Conservation (phyloP, 2,888 invertebrate genomes). For the Callyntrura guangdongensis region DNA sequence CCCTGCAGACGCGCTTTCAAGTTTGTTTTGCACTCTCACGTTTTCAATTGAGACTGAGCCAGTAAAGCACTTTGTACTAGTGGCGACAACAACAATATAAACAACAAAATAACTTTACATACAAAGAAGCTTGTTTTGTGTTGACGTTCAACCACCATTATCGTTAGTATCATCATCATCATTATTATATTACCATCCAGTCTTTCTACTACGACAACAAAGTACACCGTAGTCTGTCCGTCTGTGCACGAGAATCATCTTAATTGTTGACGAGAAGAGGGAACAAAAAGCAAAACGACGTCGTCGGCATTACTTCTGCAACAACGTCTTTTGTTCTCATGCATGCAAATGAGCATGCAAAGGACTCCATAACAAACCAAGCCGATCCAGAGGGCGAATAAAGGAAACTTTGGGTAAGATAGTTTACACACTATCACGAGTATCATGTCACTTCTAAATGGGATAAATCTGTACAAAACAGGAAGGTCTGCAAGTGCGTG, state of each 20-base stretch:
- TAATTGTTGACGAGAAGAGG: not conserved
- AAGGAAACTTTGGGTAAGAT: constrained; percentile 30
- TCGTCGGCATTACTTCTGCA: not conserved
- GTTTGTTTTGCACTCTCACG: constrained; percentile 10
- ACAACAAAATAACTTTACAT: not conserved
- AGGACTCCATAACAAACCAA: not conserved
- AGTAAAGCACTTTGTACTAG: not conserved
- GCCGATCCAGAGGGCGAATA: constrained; percentile 8
- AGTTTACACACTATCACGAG: constrained; percentile 6
- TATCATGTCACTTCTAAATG: not conserved
- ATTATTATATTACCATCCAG: no score
- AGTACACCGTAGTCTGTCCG: constrained; percentile 43
- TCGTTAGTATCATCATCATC: constrained; percentile 16
- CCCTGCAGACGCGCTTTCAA: constrained; percentile 39
- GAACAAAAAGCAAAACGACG: not conserved
- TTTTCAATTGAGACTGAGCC: constrained; percentile 9
- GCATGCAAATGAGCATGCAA: constrained; percentile 49
- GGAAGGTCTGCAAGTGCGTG: constrained; percentile 22
- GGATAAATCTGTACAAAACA: constrained; percentile 23
- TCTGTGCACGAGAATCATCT: not conserved
- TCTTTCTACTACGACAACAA: constrained; percentile 47
- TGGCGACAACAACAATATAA: constrained; percentile 25
- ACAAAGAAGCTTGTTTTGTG: constrained; percentile 47
- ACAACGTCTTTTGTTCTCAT: not conserved
- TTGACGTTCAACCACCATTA: constrained; percentile 34